Percentiles rank a stretch among this genome's conserved stretches.
These are phyloP conservation scores for Physocephala rufipes DNA, from an alignment of 2,888 invertebrate species.

Conservation along the genomic window DNA sequence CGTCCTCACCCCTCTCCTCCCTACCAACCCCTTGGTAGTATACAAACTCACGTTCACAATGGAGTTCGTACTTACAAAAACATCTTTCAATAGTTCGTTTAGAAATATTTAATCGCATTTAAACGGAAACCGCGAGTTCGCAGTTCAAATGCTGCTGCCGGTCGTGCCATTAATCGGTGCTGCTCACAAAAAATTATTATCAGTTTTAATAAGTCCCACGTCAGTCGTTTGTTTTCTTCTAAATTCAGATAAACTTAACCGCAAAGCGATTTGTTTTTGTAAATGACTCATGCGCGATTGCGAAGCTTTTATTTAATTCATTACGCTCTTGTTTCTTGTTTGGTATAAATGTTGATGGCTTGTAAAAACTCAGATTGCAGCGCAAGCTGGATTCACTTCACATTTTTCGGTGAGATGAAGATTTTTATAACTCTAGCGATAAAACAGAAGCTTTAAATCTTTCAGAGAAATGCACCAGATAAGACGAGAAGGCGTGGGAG, in stretches of 20 bases:
- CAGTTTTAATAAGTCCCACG: constrained; percentile 25
- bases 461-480: too few relatives aligned
- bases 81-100: constrained; percentile 11
- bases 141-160: background rate
- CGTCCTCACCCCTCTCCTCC: background rate
- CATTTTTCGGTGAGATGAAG: constrained; percentile 10
- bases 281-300: too few relatives aligned
- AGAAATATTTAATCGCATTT: constrained; percentile 17
- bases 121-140: constrained; percentile 20
- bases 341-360: too few relatives aligned
- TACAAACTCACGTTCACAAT: background rate
- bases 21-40: background rate
- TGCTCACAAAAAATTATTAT: constrained; percentile 19
- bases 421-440: too few relatives aligned
- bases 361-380: too few relatives aligned
- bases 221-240: constrained; percentile 17
- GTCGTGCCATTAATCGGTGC: constrained; percentile 3
- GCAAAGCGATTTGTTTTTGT: too few relatives aligned
- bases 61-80: background rate
- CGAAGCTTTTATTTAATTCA: too few relatives aligned
- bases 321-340: too few relatives aligned
- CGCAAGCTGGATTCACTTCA: too few relatives aligned
- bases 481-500: too few relatives aligned
- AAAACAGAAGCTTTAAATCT: too few relatives aligned
- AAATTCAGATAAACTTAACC: too few relatives aligned